These are phyloP conservation scores for Discoglossus pictus DNA, from an alignment of 2,797 vertebrate genomes.

Conservation along the genomic window DNA sequence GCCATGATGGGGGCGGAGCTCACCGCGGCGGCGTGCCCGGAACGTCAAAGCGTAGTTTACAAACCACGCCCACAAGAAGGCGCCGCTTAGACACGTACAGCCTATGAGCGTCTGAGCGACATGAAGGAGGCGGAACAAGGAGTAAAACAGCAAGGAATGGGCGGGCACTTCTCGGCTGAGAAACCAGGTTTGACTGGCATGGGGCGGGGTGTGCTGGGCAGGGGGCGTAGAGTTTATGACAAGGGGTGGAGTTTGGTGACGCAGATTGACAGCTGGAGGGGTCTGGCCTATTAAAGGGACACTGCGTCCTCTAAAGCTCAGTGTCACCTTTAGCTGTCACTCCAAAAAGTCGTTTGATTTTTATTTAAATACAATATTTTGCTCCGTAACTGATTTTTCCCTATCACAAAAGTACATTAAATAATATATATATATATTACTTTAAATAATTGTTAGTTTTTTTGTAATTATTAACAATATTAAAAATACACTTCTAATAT, in stretches of 20 bases:
- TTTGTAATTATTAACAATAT: no score
- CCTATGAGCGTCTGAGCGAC: not conserved
- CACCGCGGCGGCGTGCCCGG: slow-evolving; percentile 4
- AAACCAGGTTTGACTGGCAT: slow-evolving; percentile 7
- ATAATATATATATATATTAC: no score
- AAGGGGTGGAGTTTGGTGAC: not conserved
- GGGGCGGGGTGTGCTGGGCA: not conserved
- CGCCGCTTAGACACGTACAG: not conserved
- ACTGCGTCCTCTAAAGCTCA: slow-evolving; percentile 4
- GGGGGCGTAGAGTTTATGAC: accelerated
- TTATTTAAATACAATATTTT: no score
- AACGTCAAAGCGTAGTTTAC: not conserved
- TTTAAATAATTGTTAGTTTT: no score
- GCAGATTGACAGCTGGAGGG: not conserved
- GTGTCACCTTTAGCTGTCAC: slow-evolving; percentile 29
- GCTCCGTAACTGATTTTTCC: no score
- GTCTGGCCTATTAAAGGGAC: slow-evolving; percentile 24
- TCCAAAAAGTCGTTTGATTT: no score
- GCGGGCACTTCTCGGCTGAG: not conserved
- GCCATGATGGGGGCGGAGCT: slow-evolving; percentile 44
- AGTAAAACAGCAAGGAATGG: no score
- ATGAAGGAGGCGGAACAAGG: no score
- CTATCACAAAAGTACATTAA: no score
- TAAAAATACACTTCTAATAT: no score
- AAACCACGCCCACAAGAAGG: not conserved